Evolutionary conservation across 1,140 invertebrate genomes (phyloP).

Genomic region (Drosophila arawakana): DNA sequence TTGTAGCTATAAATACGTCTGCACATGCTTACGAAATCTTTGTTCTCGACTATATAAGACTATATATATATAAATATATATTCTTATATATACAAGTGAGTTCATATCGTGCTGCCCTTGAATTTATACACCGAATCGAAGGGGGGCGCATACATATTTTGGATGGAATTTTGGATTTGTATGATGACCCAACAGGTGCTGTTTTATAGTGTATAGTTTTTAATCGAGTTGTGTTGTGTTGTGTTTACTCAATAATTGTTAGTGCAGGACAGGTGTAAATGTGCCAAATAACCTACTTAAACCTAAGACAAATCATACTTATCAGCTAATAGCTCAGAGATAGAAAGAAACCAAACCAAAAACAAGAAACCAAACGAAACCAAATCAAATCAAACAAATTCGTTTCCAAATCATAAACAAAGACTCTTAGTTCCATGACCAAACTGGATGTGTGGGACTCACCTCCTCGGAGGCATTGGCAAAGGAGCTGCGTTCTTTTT

Average conservation of each 20-base stretch:
- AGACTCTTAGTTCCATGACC: conserved; percentile 19
- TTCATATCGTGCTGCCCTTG: conserved; percentile 56
- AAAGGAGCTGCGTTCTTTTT: conserved; percentile 86
- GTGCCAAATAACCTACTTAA: conserved; percentile 29
- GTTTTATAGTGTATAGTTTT: conserved; percentile 15
- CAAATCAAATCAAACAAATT: conserved; percentile 51
- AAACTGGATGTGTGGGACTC: conserved; percentile 58
- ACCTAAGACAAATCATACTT: conserved; percentile 21
- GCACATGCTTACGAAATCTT: conserved; percentile 39
- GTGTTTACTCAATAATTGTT: conserved; percentile 7
- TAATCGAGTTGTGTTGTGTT: not conserved
- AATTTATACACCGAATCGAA: conserved; percentile 18
- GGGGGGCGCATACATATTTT: not conserved
- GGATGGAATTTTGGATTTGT: conserved; percentile 7
- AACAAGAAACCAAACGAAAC: conserved; percentile 48
- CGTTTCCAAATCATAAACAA: conserved; percentile 48
- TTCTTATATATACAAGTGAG: conserved; percentile 1
- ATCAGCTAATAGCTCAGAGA: not conserved
- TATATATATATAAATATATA: not conserved
- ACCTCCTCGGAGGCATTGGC: conserved; percentile 86
- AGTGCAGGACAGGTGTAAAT: conserved; percentile 17
- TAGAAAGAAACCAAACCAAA: conserved; percentile 23
- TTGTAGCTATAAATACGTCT: conserved; percentile 41
- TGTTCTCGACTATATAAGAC: conserved; percentile 18
- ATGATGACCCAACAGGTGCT: conserved; percentile 50